A percentile compares a stretch with the other conserved stretches of the same genome.
These are phyloP conservation scores for Cheilosia scutellata DNA, from an alignment of 2,888 invertebrate species.

Conservation along the genomic window DNA sequence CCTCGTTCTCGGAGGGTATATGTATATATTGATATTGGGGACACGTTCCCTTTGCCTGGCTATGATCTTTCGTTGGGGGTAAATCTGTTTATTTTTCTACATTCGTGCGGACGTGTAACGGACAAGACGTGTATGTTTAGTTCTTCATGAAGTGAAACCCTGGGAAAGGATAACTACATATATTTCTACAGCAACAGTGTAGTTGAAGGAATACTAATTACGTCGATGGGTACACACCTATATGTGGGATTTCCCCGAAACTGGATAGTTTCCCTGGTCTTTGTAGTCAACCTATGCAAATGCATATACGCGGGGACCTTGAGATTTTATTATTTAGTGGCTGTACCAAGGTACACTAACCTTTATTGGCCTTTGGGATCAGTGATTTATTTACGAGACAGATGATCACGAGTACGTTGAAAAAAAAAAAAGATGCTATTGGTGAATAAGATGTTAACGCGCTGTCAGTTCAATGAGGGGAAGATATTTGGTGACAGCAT, in stretches of 20 bases:
- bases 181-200: conserved; percentile 37
- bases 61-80: conserved; percentile 53
- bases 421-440: neutral
- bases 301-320: conserved; percentile 38
- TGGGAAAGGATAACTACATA: conserved; percentile 67
- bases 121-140: conserved; percentile 66
- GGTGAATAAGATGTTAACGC: neutral
- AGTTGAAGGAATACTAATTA: conserved; percentile 73
- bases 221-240: conserved; percentile 45
- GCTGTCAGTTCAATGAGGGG: neutral
- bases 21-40: conserved; percentile 60
- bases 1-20: conserved; percentile 25
- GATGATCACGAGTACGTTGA: neutral
- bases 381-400: conserved; percentile 12
- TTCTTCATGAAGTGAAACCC: conserved; percentile 45
- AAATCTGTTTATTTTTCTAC: conserved; percentile 31
- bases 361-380: conserved; percentile 16
- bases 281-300: conserved; percentile 60
- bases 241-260: conserved; percentile 63
- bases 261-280: conserved; percentile 27
- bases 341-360: conserved; percentile 18
- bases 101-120: conserved; percentile 47
- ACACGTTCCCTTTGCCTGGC: conserved; percentile 56
- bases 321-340: conserved; percentile 53
- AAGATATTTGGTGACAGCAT: neutral